These are phyloP conservation scores for Malurus leucopterus DNA, from an alignment of 2,797 vertebrate species.

Conservation along the genomic window DNA sequence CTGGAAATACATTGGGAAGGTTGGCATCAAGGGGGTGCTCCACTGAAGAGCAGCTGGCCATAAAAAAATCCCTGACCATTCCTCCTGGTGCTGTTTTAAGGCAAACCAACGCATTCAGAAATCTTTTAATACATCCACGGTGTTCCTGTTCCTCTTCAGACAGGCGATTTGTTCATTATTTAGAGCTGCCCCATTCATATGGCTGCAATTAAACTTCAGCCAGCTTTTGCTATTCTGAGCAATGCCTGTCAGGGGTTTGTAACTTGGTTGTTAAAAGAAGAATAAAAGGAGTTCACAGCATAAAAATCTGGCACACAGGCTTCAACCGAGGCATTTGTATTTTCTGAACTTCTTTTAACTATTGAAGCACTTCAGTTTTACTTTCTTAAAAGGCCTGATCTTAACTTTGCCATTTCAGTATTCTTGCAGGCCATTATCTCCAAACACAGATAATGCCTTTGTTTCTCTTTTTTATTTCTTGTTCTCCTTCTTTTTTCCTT, in stretches of 20 bases:
- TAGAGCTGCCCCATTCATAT: not conserved
- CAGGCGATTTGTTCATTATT: not conserved
- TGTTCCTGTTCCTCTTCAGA: not conserved
- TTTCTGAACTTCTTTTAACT: not conserved
- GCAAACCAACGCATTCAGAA: not conserved
- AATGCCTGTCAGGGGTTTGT: slow-evolving; percentile 12
- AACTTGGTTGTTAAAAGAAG: slow-evolving; percentile 14
- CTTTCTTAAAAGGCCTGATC: not conserved
- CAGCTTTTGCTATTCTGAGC: not conserved
- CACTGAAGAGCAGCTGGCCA: not conserved
- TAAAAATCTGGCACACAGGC: not conserved
- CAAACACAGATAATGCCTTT: not conserved
- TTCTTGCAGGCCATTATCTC: not conserved
- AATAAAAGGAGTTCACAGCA: not conserved
- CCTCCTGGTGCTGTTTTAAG: not conserved
- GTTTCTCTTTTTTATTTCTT: not conserved
- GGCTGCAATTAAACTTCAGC: not conserved
- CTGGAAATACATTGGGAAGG: not conserved
- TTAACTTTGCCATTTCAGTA: not conserved
- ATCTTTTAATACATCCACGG: not conserved
- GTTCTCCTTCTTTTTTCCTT: not conserved
- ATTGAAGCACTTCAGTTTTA: not conserved
- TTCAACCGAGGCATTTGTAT: not conserved
- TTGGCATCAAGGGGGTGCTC: not conserved
- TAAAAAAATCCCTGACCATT: not conserved